phyloP scores from a whole-genome alignment of 2,888 invertebrate species.

The Drosophila histrio region DNA sequence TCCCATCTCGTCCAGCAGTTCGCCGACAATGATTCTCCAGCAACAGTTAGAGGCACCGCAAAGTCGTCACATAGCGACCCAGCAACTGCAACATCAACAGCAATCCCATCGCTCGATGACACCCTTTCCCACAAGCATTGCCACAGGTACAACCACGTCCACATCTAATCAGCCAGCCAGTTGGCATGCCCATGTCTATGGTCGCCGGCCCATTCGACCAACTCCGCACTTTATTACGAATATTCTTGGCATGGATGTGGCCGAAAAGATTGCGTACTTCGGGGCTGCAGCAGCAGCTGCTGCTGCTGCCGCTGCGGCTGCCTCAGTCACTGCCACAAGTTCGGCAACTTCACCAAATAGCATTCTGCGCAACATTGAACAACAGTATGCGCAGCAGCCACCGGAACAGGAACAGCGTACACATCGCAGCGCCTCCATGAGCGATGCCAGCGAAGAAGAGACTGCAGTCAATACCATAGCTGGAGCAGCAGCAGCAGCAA shows the following conservation, averaged over 20 bases:
- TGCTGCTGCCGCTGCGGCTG: conserved; percentile 1
- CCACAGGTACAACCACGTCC: conserved; percentile 34
- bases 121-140: conserved; percentile 16
- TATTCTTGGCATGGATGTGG: conserved; percentile 88
- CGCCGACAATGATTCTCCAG: conserved; percentile 77
- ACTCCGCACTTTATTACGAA: conserved; percentile 95
- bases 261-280: conserved; percentile 46
- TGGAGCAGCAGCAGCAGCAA: not conserved
- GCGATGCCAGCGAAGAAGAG: conserved; percentile 85
- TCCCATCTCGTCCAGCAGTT: conserved; percentile 55
- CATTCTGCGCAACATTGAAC: conserved; percentile 81
- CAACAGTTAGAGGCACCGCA: conserved; percentile 76
- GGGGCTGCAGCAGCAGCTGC: conserved; percentile 16
- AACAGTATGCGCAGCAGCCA: conserved; percentile 75
- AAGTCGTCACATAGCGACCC: conserved; percentile 31
- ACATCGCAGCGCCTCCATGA: conserved; percentile 80
- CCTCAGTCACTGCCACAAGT: conserved; percentile 32
- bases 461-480: conserved; percentile 43
- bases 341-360: conserved; percentile 83
- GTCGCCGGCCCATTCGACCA: conserved; percentile 91
- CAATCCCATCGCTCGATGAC: conserved; percentile 45
- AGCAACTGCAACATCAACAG: conserved; percentile 31
- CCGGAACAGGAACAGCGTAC: conserved; percentile 73
- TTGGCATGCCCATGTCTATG: conserved; percentile 96
- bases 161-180: conserved; percentile 80